Base-by-base conservation (phyloP, 2,888 invertebrate species). In the Cyaniris semiargus region DNA sequence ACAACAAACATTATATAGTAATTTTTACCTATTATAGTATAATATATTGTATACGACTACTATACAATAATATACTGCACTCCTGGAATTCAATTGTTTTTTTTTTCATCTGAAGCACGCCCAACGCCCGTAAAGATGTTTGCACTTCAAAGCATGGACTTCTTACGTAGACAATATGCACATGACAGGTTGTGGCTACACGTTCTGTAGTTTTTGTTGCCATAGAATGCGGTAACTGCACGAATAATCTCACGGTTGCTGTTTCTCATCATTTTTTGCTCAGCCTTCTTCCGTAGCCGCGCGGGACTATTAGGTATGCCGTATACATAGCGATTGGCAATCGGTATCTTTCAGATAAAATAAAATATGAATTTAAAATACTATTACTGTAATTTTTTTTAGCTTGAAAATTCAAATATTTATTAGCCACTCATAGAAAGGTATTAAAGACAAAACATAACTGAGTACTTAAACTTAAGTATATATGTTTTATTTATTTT, bases 231-330 rank as follows among this genome's bases (percentile, higher is more conserved):
- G 31, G 56, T 80, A 79, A 81, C 80, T 76, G 78, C 75, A 79
- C 76, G 75, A 78, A 74, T 72, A 77, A 78, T 81, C 81, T 76
- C 81, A 81, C 81, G 81, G 80, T 78, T 77, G 70, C 78, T 81
- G 81, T 76, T 79, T 81, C 81, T 72, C 78, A 78, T 78, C 75
- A 78, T 79, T 81, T 81, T 81, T 81, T 81, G 80, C 71, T 38
- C 53, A n/a, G 79, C 77, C 80, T 80, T 80, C 81, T 80, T 80
- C 78, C 74, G 53, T 76, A 78, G 44, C 34, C 71, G 71, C 58
- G 79, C 77, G 66, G 27, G 18, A 27, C 27, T 18, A 66, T 18
- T 66, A 15, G 6, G 18, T 66, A 66, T 27, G 23, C 15, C 18
- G 18, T 66, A 66, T 27, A 13, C 15, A 66, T 27, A 6, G 66